phyloP scores from a whole-genome alignment of 2,797 vertebrate species.

The Melopsittacus undulatus region DNA sequence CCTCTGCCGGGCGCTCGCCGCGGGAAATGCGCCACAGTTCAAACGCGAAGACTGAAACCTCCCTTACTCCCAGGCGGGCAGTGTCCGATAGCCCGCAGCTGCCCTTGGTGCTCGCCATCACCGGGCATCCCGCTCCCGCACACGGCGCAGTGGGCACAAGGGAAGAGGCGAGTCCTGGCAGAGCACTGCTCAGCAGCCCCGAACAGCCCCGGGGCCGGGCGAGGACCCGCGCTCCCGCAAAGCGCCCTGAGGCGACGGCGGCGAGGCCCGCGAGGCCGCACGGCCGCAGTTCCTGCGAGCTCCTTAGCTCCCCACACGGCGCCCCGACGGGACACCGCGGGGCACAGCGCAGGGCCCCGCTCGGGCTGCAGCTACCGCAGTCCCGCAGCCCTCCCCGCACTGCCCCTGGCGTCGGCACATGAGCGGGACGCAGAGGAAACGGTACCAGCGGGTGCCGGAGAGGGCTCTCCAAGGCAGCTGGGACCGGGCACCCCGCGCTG shows the following conservation, averaged over 20 bases:
- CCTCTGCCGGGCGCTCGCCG: not conserved
- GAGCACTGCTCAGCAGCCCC: not conserved
- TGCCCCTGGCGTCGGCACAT: not conserved
- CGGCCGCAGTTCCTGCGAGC: not conserved
- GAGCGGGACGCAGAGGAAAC: not conserved
- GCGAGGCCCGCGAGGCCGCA: not conserved
- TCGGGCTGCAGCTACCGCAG: not conserved
- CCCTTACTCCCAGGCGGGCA: not conserved
- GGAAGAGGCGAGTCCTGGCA: not conserved
- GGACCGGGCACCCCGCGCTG: not conserved
- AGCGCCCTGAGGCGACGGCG: not conserved
- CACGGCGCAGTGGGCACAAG: accelerated
- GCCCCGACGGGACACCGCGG: not conserved
- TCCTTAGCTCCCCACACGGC: not conserved
- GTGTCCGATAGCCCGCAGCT: not conserved
- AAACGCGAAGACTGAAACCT: not conserved
- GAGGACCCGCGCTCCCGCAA: not conserved
- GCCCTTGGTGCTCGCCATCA: not conserved
- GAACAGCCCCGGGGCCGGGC: not conserved
- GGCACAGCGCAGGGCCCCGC: not conserved
- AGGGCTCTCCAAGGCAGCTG: not conserved
- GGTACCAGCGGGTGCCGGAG: not conserved
- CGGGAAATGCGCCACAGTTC: accelerated
- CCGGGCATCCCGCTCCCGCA: not conserved
- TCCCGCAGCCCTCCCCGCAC: not conserved